Conservation (phyloP, 2,888 invertebrate genomes). For the Drosophila picticornis region DNA sequence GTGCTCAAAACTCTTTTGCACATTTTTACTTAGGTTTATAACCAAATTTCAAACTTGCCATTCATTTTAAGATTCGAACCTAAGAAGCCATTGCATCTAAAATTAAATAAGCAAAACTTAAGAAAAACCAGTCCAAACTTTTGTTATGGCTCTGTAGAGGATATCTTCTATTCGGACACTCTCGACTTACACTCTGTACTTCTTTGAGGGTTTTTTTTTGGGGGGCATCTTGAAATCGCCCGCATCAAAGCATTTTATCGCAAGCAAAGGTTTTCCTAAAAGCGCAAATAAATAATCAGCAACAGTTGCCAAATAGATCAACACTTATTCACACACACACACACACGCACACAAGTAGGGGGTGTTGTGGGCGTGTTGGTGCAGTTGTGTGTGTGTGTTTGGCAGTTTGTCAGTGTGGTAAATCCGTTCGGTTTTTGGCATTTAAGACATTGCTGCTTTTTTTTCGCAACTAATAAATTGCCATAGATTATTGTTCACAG, state of each 20-base stretch:
- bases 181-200: not conserved
- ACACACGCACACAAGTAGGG: not conserved
- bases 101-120: not conserved
- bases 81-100: not conserved
- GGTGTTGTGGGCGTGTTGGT: conserved; percentile 41
- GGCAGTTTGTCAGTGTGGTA: conserved; percentile 47
- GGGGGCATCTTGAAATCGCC: conserved; percentile 30
- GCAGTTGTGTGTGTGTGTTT: conserved; percentile 33
- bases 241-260: conserved; percentile 44
- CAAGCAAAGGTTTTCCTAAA: conserved; percentile 58
- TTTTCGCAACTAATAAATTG: conserved; percentile 68
- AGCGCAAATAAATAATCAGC: conserved; percentile 80
- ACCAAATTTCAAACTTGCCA: rapidly evolving
- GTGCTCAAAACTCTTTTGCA: not conserved
- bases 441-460: conserved; percentile 51
- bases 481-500: conserved; percentile 72
- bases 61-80: not conserved
- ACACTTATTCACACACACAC: conserved; percentile 44
- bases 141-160: not conserved
- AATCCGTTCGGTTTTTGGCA: conserved; percentile 75
- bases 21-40: not conserved
- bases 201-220: conserved; percentile 19
- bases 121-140: not conserved
- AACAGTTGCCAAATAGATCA: conserved; percentile 80
- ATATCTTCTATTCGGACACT: not conserved